These are phyloP conservation scores for Hydroisotoma schaefferi DNA, from an alignment of 2,888 invertebrate species.

Conservation along the genomic window DNA sequence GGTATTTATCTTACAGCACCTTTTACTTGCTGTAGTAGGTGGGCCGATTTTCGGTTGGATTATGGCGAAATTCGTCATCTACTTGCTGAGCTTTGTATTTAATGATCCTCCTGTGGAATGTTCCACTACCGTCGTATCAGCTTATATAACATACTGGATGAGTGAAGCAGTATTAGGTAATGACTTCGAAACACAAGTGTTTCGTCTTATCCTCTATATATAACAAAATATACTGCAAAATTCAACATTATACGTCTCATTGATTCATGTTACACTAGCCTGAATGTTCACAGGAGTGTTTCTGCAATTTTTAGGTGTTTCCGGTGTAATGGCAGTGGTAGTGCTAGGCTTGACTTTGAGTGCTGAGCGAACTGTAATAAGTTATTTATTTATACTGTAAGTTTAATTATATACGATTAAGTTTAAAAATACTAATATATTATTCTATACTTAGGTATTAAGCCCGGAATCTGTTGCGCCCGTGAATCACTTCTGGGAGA, in stretches of 20 bases:
- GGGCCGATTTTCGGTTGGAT: conserved; percentile 53
- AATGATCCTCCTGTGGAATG: conserved; percentile 54
- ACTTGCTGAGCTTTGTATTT: conserved; percentile 52
- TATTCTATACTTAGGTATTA: no score
- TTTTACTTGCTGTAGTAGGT: conserved; percentile 51
- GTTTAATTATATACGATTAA: no score
- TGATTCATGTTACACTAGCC: no score
- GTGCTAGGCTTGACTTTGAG: conserved; percentile 53
- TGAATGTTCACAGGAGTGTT: not conserved
- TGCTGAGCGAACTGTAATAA: conserved; percentile 52
- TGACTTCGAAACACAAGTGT: no score
- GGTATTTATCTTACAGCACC: conserved; percentile 49
- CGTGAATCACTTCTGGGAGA: conserved; percentile 55
- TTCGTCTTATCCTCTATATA: no score
- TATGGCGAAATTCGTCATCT: conserved; percentile 52
- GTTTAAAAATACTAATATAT: no score
- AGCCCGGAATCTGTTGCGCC: conserved; percentile 54
- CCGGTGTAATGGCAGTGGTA: conserved; percentile 55
- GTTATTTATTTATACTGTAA: no score
- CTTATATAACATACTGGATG: conserved; percentile 54
- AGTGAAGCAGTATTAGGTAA: conserved; percentile 45
- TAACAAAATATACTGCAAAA: no score
- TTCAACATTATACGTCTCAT: no score
- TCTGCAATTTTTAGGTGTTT: conserved; percentile 49
- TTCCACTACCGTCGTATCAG: conserved; percentile 53